Base-by-base conservation (phyloP, 1,140 invertebrate genomes). In the Lasaia peninsularis region DNA sequence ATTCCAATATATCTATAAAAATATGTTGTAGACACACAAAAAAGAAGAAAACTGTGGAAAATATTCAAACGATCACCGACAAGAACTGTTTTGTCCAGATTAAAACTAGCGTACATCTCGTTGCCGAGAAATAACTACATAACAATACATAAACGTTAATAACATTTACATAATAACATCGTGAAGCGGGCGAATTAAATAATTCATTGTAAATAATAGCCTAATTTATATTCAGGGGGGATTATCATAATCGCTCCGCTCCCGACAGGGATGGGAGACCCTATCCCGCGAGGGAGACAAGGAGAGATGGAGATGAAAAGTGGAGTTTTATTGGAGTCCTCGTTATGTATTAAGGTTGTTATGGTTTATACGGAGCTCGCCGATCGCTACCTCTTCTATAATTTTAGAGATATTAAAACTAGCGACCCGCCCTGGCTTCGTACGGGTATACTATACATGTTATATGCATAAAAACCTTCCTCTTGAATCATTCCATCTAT, bases 151-250 rank as follows among this genome's bases (percentile, higher is more conserved):
- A 60, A 66, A 62, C 57, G 59, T 71, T 73, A 70, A 81, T 84
- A 78, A 78, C 71, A 84, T 80, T 66, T 73, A 67, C 78, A 81
- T 81, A 80, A 78, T 69, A 72, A 71, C 67, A 69, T 75, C 67
- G 70, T 71, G 59, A 62, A 63, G 60, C 52, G 56, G 54, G 63
- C 63, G 67, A 73, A 72, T 73, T 76, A 76, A 78, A 80, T 79
- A 79, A 79, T 69, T 84, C 77, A 73, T 77, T 77, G 77, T 76
- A 78, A 77, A 80, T 81, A 80, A 84, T 68, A 63, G 69, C 71
- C 77, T 77, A 80, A 81, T 84, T 81, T 77, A 70, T 84, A 84
- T 84, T 81, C 80, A 72, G 63, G 59, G 63, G 65, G 63, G 60
- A 78, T 80, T 78, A 83, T 75, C 70, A 78, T 84, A 80, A 84